Percentiles rank a stretch among this genome's conserved stretches.
Evolutionary conservation across 2,113 vertebrate genomes (phyloP).

Genomic region (human (Homo sapiens)): DNA sequence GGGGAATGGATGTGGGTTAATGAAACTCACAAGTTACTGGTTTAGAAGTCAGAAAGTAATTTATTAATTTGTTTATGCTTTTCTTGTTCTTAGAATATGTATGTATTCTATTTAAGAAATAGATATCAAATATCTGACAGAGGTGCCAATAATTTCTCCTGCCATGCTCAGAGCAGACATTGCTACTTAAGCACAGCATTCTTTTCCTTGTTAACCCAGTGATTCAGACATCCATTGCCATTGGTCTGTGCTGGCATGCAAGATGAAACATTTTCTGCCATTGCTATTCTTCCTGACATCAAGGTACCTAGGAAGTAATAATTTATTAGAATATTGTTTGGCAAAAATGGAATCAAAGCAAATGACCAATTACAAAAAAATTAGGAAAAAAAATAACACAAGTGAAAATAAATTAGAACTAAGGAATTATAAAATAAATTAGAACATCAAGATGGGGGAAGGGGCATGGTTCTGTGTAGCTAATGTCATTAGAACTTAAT

Average conservation of each 20-base stretch:
- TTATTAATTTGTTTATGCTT: background rate
- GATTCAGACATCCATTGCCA: background rate
- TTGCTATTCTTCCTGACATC: background rate
- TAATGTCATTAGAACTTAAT: background rate
- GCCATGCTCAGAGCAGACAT: background rate
- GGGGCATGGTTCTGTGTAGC: background rate
- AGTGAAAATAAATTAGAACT: background rate
- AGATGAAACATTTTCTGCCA: background rate
- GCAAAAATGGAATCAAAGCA: constrained; percentile 6
- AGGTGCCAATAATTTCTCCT: background rate
- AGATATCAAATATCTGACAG: background rate
- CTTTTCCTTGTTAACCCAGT: background rate
- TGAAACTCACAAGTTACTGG: background rate
- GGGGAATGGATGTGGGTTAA: background rate
- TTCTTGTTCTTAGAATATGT: constrained; percentile 12
- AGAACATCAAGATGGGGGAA: background rate
- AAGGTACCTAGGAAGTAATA: background rate
- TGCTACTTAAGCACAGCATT: background rate
- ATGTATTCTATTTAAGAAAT: background rate
- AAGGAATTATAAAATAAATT: background rate
- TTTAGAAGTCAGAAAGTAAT: background rate
- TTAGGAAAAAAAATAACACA: constrained; percentile 17
- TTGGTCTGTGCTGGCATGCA: background rate
- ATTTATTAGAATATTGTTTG: constrained; percentile 5
- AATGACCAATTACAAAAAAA: background rate